Evolutionary conservation across 2,888 invertebrate species (phyloP).

Genomic region (Lumbricus terrestris): DNA sequence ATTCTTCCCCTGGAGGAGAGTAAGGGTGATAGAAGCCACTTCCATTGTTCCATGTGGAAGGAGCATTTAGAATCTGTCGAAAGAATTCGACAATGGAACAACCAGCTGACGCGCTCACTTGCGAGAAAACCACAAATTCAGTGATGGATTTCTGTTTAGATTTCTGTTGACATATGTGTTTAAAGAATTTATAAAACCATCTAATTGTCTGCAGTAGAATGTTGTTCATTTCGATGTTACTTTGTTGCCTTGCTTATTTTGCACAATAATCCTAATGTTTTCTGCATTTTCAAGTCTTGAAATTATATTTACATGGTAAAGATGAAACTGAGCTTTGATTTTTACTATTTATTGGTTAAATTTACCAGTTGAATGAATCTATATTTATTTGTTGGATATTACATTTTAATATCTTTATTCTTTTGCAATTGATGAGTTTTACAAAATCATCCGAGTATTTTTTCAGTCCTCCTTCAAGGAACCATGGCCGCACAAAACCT

Average conservation of each 20-base stretch:
- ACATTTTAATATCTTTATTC: background rate
- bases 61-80: background rate
- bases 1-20: background rate
- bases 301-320: background rate
- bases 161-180: too few relatives aligned
- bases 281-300: background rate
- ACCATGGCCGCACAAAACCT: background rate
- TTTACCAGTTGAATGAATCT: background rate
- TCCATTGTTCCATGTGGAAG: background rate
- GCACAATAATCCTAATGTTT: background rate
- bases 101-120: background rate
- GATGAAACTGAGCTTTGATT: background rate
- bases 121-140: background rate
- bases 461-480: conserved; percentile 3
- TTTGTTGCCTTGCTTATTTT: background rate
- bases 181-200: background rate
- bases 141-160: background rate
- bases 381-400: background rate
- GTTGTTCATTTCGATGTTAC: background rate
- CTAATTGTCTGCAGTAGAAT: background rate
- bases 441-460: background rate
- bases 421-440: background rate
- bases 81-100: conserved; percentile 11
- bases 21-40: background rate
- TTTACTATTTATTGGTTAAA: background rate